These are phyloP conservation scores for Spea hammondii DNA, from an alignment of 2,797 vertebrate species.

Conservation along the genomic window DNA sequence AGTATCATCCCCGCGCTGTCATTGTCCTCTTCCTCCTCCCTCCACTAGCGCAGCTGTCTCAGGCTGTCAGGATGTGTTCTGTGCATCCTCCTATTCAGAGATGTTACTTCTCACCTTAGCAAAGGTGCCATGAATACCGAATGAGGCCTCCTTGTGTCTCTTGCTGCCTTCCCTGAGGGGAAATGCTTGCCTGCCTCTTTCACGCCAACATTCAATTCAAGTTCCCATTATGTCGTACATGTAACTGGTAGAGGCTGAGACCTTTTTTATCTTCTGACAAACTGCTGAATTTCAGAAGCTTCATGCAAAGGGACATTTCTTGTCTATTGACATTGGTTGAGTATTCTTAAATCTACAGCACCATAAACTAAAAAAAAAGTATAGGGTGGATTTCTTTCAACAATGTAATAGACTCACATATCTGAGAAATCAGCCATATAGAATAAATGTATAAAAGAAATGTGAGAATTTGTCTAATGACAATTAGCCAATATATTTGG, in stretches of 20 bases:
- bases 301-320: slow-evolving; percentile 13
- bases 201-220: slow-evolving; percentile 42
- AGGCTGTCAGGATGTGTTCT: slow-evolving; percentile 50
- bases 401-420: too few relatives aligned
- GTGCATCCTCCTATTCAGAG: slow-evolving; percentile 48
- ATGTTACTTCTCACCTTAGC: slow-evolving; percentile 50
- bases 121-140: slow-evolving; percentile 51
- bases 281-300: slow-evolving; percentile 17
- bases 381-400: too few relatives aligned
- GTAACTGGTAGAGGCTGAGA: slow-evolving; percentile 37
- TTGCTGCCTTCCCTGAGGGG: slow-evolving; percentile 44
- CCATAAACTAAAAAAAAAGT: too few relatives aligned
- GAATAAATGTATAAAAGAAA: too few relatives aligned
- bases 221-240: slow-evolving; percentile 52
- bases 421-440: too few relatives aligned
- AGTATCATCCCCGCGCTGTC: slow-evolving; percentile 10
- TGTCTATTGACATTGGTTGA: slow-evolving; percentile 17
- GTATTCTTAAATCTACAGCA: too few relatives aligned
- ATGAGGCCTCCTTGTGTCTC: slow-evolving; percentile 46
- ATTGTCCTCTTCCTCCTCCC: not conserved
- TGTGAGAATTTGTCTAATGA: too few relatives aligned
- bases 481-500: too few relatives aligned
- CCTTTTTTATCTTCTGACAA: slow-evolving; percentile 33
- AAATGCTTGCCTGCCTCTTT: slow-evolving; percentile 42
- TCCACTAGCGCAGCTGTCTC: slow-evolving; percentile 29